Percentiles rank a stretch among this genome's conserved stretches.
Conservation (phyloP, 2,888 invertebrate species). For the Diarsia brunnea region DNA sequence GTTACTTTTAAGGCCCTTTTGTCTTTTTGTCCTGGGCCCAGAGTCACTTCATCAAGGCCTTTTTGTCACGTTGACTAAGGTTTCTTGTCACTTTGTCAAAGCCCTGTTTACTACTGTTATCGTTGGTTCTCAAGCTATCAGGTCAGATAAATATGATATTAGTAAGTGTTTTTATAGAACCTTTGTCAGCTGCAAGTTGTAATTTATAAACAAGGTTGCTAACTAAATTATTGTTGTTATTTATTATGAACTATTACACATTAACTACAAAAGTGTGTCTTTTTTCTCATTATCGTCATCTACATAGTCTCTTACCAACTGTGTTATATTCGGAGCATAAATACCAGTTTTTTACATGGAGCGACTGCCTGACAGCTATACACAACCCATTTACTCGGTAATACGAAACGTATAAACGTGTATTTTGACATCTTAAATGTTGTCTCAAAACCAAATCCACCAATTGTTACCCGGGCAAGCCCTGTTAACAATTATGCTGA, state of each 20-base stretch:
- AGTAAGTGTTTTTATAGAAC: not conserved
- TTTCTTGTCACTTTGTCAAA: not conserved
- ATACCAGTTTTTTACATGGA: no score
- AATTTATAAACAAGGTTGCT: not conserved
- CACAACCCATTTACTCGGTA: no score
- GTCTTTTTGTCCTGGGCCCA: not conserved
- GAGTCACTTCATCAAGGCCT: not conserved
- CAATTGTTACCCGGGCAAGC: no score
- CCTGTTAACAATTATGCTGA: no score
- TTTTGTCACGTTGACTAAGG: not conserved
- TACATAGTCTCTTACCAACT: not conserved
- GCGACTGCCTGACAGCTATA: no score
- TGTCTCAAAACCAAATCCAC: no score
- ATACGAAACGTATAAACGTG: no score
- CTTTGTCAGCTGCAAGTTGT: not conserved
- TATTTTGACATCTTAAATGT: no score
- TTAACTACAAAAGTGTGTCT: not conserved
- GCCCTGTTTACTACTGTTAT: not conserved
- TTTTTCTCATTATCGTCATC: not conserved
- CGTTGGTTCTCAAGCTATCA: not conserved
- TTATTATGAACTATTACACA: slow-evolving; percentile 17
- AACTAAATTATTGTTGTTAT: slow-evolving; percentile 52
- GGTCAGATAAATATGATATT: not conserved
- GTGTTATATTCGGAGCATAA: not conserved
- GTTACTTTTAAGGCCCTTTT: not conserved